Percentiles rank a stretch among this genome's conserved stretches.
phyloP scores from a whole-genome alignment of 1,140 invertebrate genomes.

The Sminthurinus signatus region DNA sequence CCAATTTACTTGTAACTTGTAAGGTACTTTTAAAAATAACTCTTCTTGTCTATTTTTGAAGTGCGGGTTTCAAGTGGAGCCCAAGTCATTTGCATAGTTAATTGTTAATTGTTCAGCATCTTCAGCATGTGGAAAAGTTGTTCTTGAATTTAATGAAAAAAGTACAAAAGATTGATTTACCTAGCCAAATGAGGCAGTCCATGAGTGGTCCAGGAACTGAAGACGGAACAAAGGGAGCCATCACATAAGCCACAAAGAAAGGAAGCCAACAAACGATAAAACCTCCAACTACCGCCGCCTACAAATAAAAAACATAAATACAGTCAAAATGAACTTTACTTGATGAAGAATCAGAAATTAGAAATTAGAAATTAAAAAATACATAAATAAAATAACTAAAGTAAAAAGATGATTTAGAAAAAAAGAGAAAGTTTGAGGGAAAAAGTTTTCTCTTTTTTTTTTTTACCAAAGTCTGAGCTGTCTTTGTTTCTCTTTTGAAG shows the following conservation, averaged over 20 bases:
- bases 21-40: too few species aligned
- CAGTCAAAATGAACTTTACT: too few species aligned
- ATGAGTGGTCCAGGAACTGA: conserved; percentile 56
- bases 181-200: conserved; percentile 80
- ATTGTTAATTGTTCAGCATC: too few species aligned
- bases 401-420: background rate
- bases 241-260: conserved; percentile 79
- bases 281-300: too few species aligned
- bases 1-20: too few species aligned
- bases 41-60: too few species aligned
- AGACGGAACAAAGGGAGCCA: conserved; percentile 62
- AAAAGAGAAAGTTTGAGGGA: background rate
- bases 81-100: too few species aligned
- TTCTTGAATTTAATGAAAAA: too few species aligned
- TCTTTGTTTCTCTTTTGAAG: conserved; percentile 65
- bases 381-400: background rate
- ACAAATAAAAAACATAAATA: too few species aligned
- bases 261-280: conserved; percentile 86
- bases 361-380: background rate
- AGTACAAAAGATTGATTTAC: conserved; percentile 43
- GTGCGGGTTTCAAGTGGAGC: too few species aligned
- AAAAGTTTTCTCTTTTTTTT: too few species aligned
- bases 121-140: too few species aligned
- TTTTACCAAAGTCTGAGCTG: conserved; percentile 70
- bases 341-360: conserved; percentile 51